Evolutionary conservation across 2,113 vertebrate species (phyloP).

Genomic region (Ellobius talpinus): DNA sequence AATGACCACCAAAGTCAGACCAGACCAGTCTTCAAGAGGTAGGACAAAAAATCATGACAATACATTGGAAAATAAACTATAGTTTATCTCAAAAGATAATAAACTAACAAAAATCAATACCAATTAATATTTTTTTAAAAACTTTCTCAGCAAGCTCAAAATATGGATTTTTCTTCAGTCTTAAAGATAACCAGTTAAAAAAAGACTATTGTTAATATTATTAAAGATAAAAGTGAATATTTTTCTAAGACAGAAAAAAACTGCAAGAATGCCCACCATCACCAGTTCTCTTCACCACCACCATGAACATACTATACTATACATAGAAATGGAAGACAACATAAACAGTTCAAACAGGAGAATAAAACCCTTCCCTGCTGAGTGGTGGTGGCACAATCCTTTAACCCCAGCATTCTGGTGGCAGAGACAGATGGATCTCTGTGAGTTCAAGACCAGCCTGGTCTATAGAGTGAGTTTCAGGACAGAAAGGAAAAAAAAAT

Average conservation of each 20-base stretch:
- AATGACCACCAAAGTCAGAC: conserved; percentile 1
- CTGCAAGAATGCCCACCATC: background rate
- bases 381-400: too few relatives aligned
- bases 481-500: background rate
- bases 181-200: background rate
- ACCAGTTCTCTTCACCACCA: background rate
- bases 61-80: conserved; percentile 34
- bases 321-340: background rate
- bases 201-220: background rate
- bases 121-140: background rate
- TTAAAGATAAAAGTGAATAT: background rate
- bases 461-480: too few relatives aligned
- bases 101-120: conserved; percentile 33
- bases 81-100: background rate
- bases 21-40: conserved; percentile 49
- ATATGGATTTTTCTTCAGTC: background rate
- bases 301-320: background rate
- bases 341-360: conserved; percentile 11
- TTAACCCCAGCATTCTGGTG: too few relatives aligned
- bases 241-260: background rate
- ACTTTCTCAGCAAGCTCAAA: conserved; percentile 30
- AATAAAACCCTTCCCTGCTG: background rate
- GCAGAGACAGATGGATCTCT: too few relatives aligned
- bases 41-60: background rate
- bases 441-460: too few relatives aligned